Conservation (phyloP, 2,797 vertebrate genomes). For the Oreonectes daqikongensis region DNA sequence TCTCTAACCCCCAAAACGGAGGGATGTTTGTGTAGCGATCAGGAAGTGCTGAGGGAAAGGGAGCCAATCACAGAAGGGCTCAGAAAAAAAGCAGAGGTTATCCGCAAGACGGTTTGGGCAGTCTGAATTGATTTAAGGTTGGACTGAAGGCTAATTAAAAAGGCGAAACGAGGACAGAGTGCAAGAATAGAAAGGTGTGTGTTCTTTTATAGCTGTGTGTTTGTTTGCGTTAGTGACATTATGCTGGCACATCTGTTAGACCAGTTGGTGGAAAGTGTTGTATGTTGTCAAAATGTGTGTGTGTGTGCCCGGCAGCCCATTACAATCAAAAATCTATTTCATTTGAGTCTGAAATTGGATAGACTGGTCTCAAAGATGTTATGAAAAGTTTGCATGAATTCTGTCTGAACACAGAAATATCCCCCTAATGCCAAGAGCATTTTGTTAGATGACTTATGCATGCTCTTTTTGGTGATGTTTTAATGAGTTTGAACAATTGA, state of each 20-base stretch:
- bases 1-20: conserved; percentile 55
- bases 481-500: conserved; percentile 25
- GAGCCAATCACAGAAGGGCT: conserved; percentile 43
- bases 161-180: conserved; percentile 51
- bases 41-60: conserved; percentile 9
- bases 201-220: background rate
- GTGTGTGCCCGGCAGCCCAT: background rate
- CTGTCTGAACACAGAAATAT: too few species aligned
- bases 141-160: conserved; percentile 60
- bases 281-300: background rate
- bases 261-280: conserved; percentile 45
- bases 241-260: conserved; percentile 43
- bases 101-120: conserved; percentile 26
- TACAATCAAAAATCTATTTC: background rate
- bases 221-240: conserved; percentile 47
- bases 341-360: background rate
- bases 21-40: conserved; percentile 53
- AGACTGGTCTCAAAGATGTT: background rate
- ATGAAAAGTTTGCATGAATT: conserved; percentile 3
- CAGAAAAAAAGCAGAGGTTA: conserved; percentile 41
- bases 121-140: conserved; percentile 58
- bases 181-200: conserved; percentile 39
- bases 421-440: background rate
- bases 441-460: conserved; percentile 16
- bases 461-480: background rate